Evolutionary conservation across 2,888 invertebrate genomes (phyloP), one percentile per base, ranked within the genome.

Genomic region (Netelia melanura): DNA sequence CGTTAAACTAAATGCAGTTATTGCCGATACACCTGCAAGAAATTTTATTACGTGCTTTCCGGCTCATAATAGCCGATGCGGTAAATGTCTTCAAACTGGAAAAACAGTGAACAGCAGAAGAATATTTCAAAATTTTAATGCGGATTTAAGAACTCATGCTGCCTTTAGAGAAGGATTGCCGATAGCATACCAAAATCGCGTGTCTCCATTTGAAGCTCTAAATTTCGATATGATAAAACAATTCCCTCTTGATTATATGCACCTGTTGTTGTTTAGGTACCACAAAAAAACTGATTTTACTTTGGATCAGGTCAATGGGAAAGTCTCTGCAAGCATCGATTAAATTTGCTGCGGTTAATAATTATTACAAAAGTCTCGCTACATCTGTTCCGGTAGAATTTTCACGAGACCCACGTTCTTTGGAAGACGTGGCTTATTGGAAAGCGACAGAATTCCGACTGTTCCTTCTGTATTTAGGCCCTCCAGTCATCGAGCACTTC

Each of bases 171-270:
- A n/a, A 25, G 61, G 23, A 3, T 23, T 78, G 9, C 76, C 62
- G 8, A 9, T 68, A 10, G 5, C 44, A 43, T 77, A 54, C 44
- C 25, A 44, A 17, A 70, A 74, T 62, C 8, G 25, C 10, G 23
- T 38, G n/a, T 81, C 84, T 17, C 67, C 76, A 5, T 79, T 84
- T 10, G 84, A 82, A 79, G 30, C 21, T 10, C 11, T 75, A 25
- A 56, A 62, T 30, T 38, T 74, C 3, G 70, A 75, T 70, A 78
- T 85, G 74, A 68, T 79, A 1, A 78, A 30, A 10, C 64, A 74
- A n/a, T 85, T 85, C 11, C 81, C 74, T 10, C 76, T 81, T 21
- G 85, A 85, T 44, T 85, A 81, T 54, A 85, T 85, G 75, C 85
- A 82, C 23, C 38, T 85, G 8, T 23, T 81, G 11, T 67, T 67